These are phyloP conservation scores for Onychostruthus taczanowskii DNA, from an alignment of 2,113 vertebrate species.

Conservation along the genomic window DNA sequence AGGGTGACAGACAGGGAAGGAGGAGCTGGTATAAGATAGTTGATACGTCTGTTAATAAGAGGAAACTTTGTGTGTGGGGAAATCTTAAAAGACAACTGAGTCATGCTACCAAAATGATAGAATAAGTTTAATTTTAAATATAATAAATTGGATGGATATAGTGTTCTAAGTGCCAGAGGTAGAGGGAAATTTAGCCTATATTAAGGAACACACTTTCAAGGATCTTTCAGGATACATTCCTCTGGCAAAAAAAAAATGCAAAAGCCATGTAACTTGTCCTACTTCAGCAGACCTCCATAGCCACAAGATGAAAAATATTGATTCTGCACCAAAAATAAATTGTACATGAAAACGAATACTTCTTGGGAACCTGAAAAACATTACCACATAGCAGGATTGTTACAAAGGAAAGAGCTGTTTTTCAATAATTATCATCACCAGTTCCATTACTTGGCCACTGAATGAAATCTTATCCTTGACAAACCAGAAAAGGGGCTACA, in stretches of 20 bases:
- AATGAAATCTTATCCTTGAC: not conserved
- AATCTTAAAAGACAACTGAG: not conserved
- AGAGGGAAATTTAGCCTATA: not conserved
- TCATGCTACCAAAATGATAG: not conserved
- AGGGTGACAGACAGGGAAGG: not conserved
- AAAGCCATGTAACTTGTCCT: not conserved
- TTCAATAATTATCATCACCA: not conserved
- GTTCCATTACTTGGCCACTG: not conserved
- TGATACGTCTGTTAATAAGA: not conserved
- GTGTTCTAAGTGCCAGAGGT: not conserved
- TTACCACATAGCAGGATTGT: fast-evolving
- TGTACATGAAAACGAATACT: not conserved
- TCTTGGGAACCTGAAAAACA: not conserved
- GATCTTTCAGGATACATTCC: not conserved
- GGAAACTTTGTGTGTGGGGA: not conserved
- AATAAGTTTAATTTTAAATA: not conserved
- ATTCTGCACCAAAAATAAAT: not conserved
- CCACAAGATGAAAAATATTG: not conserved
- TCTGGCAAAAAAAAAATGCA: not conserved
- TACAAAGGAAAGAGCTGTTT: not conserved
- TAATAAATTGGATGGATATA: not conserved
- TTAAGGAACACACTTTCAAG: not conserved
- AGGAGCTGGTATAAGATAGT: not conserved
- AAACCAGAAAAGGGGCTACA: not conserved
- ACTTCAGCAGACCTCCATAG: not conserved